Base-by-base conservation (phyloP, 2,888 invertebrate species). In the Drosophila lutescens region DNA sequence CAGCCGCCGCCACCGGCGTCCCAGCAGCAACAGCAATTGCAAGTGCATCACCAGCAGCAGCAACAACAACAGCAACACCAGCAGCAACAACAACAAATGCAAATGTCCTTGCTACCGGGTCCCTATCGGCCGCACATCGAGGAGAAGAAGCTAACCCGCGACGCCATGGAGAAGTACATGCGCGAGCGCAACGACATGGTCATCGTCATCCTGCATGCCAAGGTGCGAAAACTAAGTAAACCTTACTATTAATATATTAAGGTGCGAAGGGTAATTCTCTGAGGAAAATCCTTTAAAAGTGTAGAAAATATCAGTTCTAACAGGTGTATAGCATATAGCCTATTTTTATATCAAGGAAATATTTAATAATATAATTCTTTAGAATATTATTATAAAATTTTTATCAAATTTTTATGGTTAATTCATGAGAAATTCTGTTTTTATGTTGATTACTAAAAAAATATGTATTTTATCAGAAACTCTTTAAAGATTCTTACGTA, bases 171-270 rank as follows among this genome's bases (percentile, higher is more conserved):
- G 92, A 95, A 97, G 63, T 99, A 99, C 92, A 94, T 99, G 86
- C 94, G 97, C 62, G 98, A 98, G 91, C 94, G 98, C 83, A 97
- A 97, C 85, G 98, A 98, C 92, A 98, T 98, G 97, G 96, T 98
- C 23, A 96, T 99, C 67, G 98, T 99, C 56, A 99, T 99, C 86
- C 94, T 99, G 62, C 99, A 99, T 93, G 99, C 99, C 51, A 99
- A 99, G 94, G 92, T 92, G 83, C 26, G 74, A 20, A 41, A 41
- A 15, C 6, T 20, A 4, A 4, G 2, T 13, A 1, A 9, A 12
- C 12, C 6, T 15, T 10, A 17, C 2, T 40, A 40, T n/a, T 40
- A 15, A 26, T 26, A 26, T 26, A 0, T 6, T 5, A 5, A 40
- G 38, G n/a, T 38, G 38, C 0, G 4, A 26, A 20, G 2, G 20